Conservation (phyloP, 2,888 invertebrate species). For the Aphidius colemani region DNA sequence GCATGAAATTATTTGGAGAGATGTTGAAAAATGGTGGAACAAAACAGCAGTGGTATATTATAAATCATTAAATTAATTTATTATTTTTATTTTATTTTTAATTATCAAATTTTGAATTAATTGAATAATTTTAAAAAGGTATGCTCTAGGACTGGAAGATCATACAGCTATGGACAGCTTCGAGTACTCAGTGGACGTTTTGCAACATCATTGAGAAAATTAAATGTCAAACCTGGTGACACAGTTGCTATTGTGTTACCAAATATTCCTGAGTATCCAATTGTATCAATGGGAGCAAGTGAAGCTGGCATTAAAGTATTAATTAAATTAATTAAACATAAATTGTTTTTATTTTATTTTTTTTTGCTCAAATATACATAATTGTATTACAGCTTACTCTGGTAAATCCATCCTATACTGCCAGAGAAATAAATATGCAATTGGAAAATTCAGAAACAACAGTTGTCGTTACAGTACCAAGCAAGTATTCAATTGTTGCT, state of each 20-base stretch:
- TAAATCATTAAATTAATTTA: not conserved
- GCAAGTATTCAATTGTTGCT: conserved; percentile 28
- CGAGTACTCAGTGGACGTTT: conserved; percentile 41
- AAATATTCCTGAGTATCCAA: conserved; percentile 51
- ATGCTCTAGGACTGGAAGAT: conserved; percentile 46
- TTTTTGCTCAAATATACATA: not conserved
- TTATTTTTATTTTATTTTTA: not conserved
- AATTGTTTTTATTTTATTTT: not conserved
- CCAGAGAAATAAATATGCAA: conserved; percentile 43
- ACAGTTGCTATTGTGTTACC: conserved; percentile 50
- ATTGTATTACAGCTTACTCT: conserved; percentile 32
- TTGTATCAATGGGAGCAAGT: conserved; percentile 40
- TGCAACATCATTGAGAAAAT: conserved; percentile 45
- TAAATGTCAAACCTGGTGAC: conserved; percentile 48
- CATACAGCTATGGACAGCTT: conserved; percentile 48
- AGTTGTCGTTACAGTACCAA: conserved; percentile 37
- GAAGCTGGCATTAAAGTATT: conserved; percentile 27
- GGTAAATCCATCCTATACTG: conserved; percentile 36
- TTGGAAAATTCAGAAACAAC: conserved; percentile 37
- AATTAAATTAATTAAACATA: too few species aligned
- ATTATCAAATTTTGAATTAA: too few species aligned
- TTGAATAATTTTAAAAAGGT: too few species aligned
- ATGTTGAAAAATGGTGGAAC: conserved; percentile 7
- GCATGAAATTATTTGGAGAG: conserved; percentile 1
- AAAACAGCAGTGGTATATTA: conserved; percentile 3